These are phyloP conservation scores for Naso thynnoides DNA, from an alignment of 2,797 vertebrate genomes.

Conservation along the genomic window DNA sequence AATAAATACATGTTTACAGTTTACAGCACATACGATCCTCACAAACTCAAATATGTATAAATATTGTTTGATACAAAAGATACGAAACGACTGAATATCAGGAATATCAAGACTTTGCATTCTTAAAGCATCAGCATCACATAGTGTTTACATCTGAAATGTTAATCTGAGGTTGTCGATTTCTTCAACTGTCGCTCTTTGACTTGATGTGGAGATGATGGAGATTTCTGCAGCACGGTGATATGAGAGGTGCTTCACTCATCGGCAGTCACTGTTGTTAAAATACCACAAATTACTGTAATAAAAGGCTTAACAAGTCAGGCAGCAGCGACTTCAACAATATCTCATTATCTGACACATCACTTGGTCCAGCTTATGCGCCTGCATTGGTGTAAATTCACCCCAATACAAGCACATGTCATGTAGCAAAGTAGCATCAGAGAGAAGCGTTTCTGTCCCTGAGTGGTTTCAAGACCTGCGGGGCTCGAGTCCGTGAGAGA, in stretches of 20 bases:
- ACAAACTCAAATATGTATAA: slow-evolving; percentile 76
- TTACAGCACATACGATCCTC: slow-evolving; percentile 83
- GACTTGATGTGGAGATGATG: slow-evolving; percentile 46
- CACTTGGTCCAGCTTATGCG: slow-evolving; percentile 49
- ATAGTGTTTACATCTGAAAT: slow-evolving; percentile 56
- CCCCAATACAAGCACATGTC: slow-evolving; percentile 59
- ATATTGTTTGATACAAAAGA: slow-evolving; percentile 86
- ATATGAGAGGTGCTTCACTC: slow-evolving; percentile 63
- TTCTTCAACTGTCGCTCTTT: slow-evolving; percentile 34
- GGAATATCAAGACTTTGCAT: slow-evolving; percentile 52
- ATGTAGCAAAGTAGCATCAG: slow-evolving; percentile 81
- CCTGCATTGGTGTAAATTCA: slow-evolving; percentile 47
- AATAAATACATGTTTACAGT: slow-evolving; percentile 90
- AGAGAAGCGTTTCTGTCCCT: slow-evolving; percentile 62
- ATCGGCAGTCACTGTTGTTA: slow-evolving; percentile 57
- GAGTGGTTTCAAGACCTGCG: slow-evolving; percentile 88
- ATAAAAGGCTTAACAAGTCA: slow-evolving; percentile 62
- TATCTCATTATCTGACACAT: slow-evolving; percentile 54
- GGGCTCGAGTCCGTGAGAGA: slow-evolving; percentile 95
- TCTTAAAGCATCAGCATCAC: slow-evolving; percentile 54
- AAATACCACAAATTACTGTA: slow-evolving; percentile 63
- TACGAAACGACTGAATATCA: slow-evolving; percentile 72
- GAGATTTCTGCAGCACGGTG: slow-evolving; percentile 49
- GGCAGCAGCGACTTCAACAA: slow-evolving; percentile 52
- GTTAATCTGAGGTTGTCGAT: slow-evolving; percentile 43